Percentiles rank a stretch among this genome's conserved stretches.
Evolutionary conservation across 2,797 vertebrate species (phyloP).

Genomic region (Ispidina lecontei): DNA sequence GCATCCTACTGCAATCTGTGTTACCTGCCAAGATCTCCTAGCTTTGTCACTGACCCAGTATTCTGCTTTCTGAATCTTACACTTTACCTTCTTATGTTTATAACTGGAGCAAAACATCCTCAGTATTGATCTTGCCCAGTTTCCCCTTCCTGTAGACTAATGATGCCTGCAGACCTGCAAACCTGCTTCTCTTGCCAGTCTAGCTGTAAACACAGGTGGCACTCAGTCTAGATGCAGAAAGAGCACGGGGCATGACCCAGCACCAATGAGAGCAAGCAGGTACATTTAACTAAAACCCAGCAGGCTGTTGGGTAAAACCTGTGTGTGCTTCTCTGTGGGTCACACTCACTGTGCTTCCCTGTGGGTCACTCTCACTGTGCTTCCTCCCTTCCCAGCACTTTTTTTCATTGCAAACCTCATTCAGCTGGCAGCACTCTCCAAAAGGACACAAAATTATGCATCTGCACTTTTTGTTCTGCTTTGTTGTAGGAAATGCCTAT

Average conservation of each 20-base stretch:
- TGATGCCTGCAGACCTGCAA: background rate
- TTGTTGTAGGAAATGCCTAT: background rate
- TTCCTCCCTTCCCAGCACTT: background rate
- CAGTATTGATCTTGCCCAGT: background rate
- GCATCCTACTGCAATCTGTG: background rate
- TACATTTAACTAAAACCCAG: background rate
- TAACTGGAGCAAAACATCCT: background rate
- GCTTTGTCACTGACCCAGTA: background rate
- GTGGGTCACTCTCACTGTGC: background rate
- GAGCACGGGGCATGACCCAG: fast-evolving
- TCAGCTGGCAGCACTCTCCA: background rate
- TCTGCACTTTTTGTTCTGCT: background rate
- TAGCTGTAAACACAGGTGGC: background rate
- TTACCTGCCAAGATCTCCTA: background rate
- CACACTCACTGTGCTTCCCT: background rate
- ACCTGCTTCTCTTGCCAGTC: background rate
- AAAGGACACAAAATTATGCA: background rate
- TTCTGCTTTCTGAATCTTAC: background rate
- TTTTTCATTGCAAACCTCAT: background rate
- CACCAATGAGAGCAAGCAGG: fast-evolving
- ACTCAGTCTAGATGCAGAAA: background rate
- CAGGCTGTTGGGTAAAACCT: background rate
- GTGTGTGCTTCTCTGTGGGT: background rate
- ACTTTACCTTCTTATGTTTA: background rate
- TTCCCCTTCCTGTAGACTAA: background rate